Percentiles rank a stretch among this genome's conserved stretches.
These are phyloP conservation scores for Nyctereutes procyonoides DNA, from an alignment of 2,113 vertebrate species.

Conservation along the genomic window DNA sequence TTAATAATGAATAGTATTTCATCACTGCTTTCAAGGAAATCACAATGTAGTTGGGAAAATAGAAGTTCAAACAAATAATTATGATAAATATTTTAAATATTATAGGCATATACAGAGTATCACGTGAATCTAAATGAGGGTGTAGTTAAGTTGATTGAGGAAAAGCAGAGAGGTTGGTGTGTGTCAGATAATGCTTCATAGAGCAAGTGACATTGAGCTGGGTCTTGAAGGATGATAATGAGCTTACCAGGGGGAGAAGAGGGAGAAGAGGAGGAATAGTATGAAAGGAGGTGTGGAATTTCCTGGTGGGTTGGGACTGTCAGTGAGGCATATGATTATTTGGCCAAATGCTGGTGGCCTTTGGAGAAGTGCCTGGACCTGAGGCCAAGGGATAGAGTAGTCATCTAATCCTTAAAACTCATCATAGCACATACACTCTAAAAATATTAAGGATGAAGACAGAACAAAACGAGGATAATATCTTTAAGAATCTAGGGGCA, in stretches of 20 bases:
- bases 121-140: background rate
- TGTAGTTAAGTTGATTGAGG: background rate
- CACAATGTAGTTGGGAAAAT: conserved; percentile 45
- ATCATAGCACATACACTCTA: background rate
- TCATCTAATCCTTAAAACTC: background rate
- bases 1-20: conserved; percentile 25
- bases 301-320: background rate
- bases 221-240: background rate
- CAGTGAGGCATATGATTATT: background rate
- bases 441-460: background rate
- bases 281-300: background rate
- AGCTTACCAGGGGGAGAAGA: background rate
- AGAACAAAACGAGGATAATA: background rate
- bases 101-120: background rate
- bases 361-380: conserved; percentile 11
- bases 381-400: background rate
- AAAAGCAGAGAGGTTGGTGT: background rate
- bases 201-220: background rate
- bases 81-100: conserved; percentile 19
- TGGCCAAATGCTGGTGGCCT: background rate
- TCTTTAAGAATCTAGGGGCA: background rate
- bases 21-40: conserved; percentile 54
- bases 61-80: conserved; percentile 31
- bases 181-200: background rate
- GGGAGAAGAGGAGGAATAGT: background rate